Conservation (phyloP, 2,113 vertebrate species). For the Trematomus loennbergii region DNA sequence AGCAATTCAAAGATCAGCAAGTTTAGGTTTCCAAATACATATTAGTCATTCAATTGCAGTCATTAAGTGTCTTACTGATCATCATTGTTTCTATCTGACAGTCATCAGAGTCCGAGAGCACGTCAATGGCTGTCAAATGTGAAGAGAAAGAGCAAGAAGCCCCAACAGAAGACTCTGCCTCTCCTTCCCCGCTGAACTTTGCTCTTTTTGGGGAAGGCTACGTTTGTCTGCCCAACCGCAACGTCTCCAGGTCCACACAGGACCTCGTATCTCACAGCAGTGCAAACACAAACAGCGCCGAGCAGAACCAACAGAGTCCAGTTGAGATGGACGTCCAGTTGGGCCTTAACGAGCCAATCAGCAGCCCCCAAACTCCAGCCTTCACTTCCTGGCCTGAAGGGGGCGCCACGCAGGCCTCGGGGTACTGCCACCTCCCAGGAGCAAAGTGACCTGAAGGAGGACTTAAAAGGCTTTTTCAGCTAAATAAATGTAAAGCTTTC, state of each 20-base stretch:
- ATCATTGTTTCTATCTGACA: neutral
- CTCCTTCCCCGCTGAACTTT: neutral
- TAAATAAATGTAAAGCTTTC: neutral
- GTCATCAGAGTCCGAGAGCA: neutral
- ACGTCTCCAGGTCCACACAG: slow-evolving; percentile 49
- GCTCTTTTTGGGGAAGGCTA: slow-evolving; percentile 29
- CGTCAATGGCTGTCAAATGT: neutral
- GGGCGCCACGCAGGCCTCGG: slow-evolving; percentile 35
- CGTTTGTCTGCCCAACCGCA: slow-evolving; percentile 56
- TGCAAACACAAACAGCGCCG: slow-evolving; percentile 1
- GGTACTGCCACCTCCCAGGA: slow-evolving; percentile 68
- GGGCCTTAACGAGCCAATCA: neutral
- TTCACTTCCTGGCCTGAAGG: slow-evolving; percentile 49
- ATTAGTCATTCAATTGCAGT: neutral
- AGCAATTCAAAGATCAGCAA: neutral
- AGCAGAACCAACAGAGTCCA: neutral
- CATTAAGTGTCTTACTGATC: neutral
- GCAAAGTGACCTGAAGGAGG: neutral
- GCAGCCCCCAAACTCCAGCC: neutral
- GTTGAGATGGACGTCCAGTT: neutral
- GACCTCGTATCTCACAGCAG: slow-evolving; percentile 37
- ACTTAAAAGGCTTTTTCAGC: neutral
- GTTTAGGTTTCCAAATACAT: neutral
- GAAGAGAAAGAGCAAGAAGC: neutral
- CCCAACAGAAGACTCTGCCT: neutral